Conservation (phyloP, 2,113 vertebrate genomes). For the Epinephelus moara region DNA sequence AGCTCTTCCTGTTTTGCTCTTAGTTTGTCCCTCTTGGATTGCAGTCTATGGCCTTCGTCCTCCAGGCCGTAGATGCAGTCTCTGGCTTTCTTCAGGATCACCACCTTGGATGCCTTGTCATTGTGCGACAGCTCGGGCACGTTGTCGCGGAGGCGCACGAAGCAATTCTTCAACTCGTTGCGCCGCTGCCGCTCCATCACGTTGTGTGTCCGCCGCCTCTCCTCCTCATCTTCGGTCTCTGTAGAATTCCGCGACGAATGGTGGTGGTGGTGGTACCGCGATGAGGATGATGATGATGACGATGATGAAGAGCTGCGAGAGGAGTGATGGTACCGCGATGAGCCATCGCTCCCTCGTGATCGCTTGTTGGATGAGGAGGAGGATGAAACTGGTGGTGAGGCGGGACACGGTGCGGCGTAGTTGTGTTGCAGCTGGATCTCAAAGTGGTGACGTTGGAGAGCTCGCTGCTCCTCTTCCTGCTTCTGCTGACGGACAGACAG, state of each 20-base stretch:
- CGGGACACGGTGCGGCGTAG: slow-evolving; percentile 85
- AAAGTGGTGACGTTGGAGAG: slow-evolving; percentile 72
- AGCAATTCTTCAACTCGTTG: slow-evolving; percentile 88
- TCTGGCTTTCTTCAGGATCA: slow-evolving; percentile 85
- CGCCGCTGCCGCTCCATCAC: slow-evolving; percentile 88
- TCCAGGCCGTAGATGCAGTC: slow-evolving; percentile 84
- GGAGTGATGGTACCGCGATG: slow-evolving; percentile 45
- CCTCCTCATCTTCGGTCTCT: slow-evolving; percentile 84
- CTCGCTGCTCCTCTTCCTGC: slow-evolving; percentile 66
- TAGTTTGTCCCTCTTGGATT: slow-evolving; percentile 67
- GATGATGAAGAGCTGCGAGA: slow-evolving; percentile 52
- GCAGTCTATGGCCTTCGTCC: slow-evolving; percentile 69
- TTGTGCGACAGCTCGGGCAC: slow-evolving; percentile 86
- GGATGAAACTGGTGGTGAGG: slow-evolving; percentile 68
- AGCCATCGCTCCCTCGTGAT: slow-evolving; percentile 44
- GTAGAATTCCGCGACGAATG: slow-evolving; percentile 45
- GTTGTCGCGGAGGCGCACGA: slow-evolving; percentile 82
- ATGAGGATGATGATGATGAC: background rate
- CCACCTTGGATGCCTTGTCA: slow-evolving; percentile 88
- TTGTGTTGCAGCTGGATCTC: slow-evolving; percentile 88
- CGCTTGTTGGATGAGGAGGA: slow-evolving; percentile 70
- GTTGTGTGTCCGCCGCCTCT: slow-evolving; percentile 85
- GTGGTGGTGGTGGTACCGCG: slow-evolving; percentile 29
- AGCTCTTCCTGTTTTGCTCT: slow-evolving; percentile 77
- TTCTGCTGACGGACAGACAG: slow-evolving; percentile 57